Evolutionary conservation across 2,113 vertebrate genomes (phyloP).

Genomic region (Saccopteryx bilineata): DNA sequence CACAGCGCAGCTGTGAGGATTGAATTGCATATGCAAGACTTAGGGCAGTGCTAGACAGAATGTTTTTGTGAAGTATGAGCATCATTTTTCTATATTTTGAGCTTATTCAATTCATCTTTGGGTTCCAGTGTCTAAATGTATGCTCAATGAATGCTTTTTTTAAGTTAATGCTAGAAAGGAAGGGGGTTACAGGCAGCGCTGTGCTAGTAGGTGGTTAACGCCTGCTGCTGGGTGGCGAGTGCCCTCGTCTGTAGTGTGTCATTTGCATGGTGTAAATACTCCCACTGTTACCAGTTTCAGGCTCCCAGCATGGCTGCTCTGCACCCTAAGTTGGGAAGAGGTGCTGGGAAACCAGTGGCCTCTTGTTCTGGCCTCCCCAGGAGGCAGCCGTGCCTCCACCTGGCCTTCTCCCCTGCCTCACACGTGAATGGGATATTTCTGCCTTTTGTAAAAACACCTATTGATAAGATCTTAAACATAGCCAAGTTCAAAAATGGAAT

Average conservation of each 20-base stretch:
- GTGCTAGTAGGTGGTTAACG: background rate
- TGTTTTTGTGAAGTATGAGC: background rate
- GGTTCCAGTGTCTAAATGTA: background rate
- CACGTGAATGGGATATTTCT: background rate
- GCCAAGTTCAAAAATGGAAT: background rate
- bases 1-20: background rate
- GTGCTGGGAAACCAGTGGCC: too few relatives aligned
- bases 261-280: background rate
- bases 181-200: background rate
- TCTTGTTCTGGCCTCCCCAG: rapidly evolving
- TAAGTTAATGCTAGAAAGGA: background rate
- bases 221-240: background rate
- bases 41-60: background rate
- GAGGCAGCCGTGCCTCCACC: background rate
- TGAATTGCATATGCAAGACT: background rate
- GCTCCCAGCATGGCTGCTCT: background rate
- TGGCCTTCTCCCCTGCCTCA: background rate
- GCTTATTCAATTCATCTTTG: background rate
- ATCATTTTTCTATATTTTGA: background rate
- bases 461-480: background rate
- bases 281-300: background rate
- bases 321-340: background rate
- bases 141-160: background rate
- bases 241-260: background rate
- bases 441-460: background rate